Evolutionary conservation across 2,113 vertebrate species (phyloP).

Genomic region (Jacana jacana): DNA sequence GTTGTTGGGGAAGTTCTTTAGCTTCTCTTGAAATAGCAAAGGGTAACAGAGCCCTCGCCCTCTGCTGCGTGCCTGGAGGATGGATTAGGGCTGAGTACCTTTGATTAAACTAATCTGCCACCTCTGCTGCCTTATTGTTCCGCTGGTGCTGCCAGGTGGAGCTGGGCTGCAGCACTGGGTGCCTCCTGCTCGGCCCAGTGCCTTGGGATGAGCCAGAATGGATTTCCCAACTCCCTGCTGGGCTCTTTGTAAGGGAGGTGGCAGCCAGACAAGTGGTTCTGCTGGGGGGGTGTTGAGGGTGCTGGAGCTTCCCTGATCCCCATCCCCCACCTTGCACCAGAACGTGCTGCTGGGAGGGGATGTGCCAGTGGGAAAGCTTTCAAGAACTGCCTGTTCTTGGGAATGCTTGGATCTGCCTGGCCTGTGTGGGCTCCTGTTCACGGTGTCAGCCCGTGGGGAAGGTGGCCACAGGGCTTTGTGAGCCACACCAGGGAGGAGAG

Average conservation of each 20-base stretch:
- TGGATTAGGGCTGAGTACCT: background rate
- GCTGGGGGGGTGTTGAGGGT: background rate
- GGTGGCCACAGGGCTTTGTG: background rate
- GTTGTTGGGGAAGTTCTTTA: background rate
- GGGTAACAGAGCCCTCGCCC: accelerated
- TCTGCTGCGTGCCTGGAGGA: background rate
- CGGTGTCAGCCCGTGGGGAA: background rate
- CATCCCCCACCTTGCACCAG: background rate
- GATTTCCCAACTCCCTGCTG: background rate
- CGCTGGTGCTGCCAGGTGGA: background rate
- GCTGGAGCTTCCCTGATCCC: background rate
- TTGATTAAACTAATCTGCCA: background rate
- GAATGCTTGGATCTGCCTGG: background rate
- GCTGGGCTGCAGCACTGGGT: background rate
- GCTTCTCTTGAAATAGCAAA: accelerated
- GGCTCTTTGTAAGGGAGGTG: background rate
- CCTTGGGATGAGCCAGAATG: background rate
- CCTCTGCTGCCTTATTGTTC: background rate
- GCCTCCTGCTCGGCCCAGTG: background rate
- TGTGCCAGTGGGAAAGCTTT: background rate
- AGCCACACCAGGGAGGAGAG: background rate
- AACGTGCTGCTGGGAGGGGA: background rate
- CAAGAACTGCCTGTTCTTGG: background rate
- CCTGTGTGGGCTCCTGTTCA: background rate
- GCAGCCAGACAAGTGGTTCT: background rate